Evolutionary conservation across 2,797 vertebrate genomes (phyloP), one percentile per base, ranked within the genome.

Genomic region (Danio kyathit): DNA sequence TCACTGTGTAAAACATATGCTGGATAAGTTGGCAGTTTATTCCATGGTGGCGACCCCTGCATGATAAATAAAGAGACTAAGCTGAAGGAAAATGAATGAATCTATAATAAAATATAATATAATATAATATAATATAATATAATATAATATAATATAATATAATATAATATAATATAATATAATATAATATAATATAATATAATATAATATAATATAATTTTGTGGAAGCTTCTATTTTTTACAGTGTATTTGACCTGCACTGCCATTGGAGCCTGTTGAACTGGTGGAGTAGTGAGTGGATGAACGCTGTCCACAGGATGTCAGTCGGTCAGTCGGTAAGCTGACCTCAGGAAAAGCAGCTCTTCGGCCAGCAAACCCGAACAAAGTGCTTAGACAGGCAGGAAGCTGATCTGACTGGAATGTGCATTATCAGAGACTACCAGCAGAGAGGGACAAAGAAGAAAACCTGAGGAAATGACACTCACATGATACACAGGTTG

Each of bases 321-420:
- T 63, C 76, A 19, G 65, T 83, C 51, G 14, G 70, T 71, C 70
- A 78, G 65, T 83, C 51, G 14, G 70, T 71, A 70, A 78, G 59
- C 46, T 74, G 65, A 57, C 71, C 69, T 65, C 74, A 83, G 79
- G 82, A 83, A 81, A 77, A 83, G 67, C 81, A 74, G 48, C 54
- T 69, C 81, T 76, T 76, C 51, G 79, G 63, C 21, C 54, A 76
- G 48, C 6, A 43, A 59, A 69, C 51, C 64, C 72, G 51, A 71
- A 73, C 76, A 82, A 83, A 83, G 72, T 60, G 57, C 82, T 80
- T 73, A 74, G 64, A 43, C 54, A 19, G 38, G 43, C 65, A 85
- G 83, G 84, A 87, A 85, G 74, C 71, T 29, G n/a, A 79, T 60
- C 16, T 4, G 17, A 57, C 59, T 78, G 69, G 52, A 76, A 64